Evolutionary conservation across 2,888 invertebrate species (phyloP), one percentile per base, ranked within the genome.

Genomic region (Harmothoe impar): DNA sequence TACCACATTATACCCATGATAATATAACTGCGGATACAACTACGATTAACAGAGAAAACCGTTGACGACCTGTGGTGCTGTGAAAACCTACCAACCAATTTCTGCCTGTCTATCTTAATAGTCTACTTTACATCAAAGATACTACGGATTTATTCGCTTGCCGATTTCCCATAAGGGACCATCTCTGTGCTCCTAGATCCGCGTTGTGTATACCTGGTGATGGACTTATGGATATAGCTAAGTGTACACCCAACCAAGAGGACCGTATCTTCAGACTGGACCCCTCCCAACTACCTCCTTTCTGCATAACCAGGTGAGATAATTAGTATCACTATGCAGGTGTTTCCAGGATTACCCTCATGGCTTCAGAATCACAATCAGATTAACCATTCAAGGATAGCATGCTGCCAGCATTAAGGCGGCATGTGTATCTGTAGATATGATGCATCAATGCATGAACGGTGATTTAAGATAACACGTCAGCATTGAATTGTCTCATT

Each of bases 191-290:
- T 10, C 43, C 3, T 43, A 43, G 43, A 43, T 43, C 43, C 43
- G 10, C 10, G 43, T 3, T 43, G 43, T 43, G 43, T 43, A 43
- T 10, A 3, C 3, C 43, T 43, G 43, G 10, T 43, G 43, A 43
- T 43, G 43, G 43, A 10, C 43, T 43, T 43, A 72, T 72, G 72
- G 72, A 72, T 25, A 29, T 29, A 72, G 29, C 31, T 15, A 72
- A 72, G 25, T 72, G 72, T 29, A 72, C 25, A 23, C 72, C 72
- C 31, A 72, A 72, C 31, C 72, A 72, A 3, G 72, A 72, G 72
- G 72, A 72, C 31, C 72, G 72, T n/a, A 72, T 72, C 15, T 72
- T 3, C 7, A 72, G 72, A 25, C 20, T 15, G 15, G 72, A 72
- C 15, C 29, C 29, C 25, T 15, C 0, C 72, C 72, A 15, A 23